Percentiles rank a stretch among this genome's conserved stretches.
phyloP scores from a whole-genome alignment of 1,140 invertebrate species.

The Nomia melanderi region DNA sequence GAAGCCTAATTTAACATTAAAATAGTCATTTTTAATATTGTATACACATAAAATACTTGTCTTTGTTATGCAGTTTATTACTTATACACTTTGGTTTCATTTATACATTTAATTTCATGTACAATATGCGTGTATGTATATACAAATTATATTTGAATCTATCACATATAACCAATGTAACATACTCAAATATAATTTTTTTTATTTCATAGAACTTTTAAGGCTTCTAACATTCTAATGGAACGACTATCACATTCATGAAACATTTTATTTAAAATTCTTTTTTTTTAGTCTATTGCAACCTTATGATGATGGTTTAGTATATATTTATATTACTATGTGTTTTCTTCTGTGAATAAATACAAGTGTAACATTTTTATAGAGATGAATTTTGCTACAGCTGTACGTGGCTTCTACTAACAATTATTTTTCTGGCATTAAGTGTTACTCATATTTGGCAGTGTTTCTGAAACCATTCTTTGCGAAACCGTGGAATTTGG shows the following conservation, averaged over 20 bases:
- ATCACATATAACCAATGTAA: background rate
- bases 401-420: constrained; percentile 13
- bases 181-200: constrained; percentile 36
- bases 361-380: constrained; percentile 25
- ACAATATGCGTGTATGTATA: constrained; percentile 36
- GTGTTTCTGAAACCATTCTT: constrained; percentile 43
- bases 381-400: constrained; percentile 38
- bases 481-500: constrained; percentile 22
- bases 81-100: constrained; percentile 76
- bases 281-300: constrained; percentile 43
- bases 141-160: background rate
- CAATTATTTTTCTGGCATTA: constrained; percentile 26
- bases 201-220: constrained; percentile 44
- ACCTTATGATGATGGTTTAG: constrained; percentile 24
- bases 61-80: constrained; percentile 71
- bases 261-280: constrained; percentile 58
- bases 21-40: constrained; percentile 57
- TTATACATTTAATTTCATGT: constrained; percentile 67
- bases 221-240: constrained; percentile 62
- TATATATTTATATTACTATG: constrained; percentile 17
- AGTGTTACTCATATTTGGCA: constrained; percentile 18
- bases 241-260: constrained; percentile 76
- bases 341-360: constrained; percentile 14
- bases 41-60: constrained; percentile 69
- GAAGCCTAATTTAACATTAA: constrained; percentile 61